Conservation (phyloP, 2,113 vertebrate species). For the Acinonyx jubatus region DNA sequence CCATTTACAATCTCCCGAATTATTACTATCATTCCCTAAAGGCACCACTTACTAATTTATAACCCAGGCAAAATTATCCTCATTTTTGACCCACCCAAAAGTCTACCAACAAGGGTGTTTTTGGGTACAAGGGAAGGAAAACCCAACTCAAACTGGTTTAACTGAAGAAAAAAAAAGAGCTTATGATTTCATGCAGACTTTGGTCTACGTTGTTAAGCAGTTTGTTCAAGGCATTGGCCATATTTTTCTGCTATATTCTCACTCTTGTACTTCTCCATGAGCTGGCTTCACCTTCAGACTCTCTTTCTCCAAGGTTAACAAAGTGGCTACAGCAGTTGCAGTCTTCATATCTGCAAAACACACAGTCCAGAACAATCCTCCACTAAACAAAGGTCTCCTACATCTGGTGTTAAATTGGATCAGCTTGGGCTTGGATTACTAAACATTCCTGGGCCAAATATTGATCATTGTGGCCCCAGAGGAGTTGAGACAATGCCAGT, state of each 20-base stretch:
- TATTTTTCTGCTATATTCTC: background rate
- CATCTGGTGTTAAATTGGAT: background rate
- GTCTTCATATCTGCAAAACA: background rate
- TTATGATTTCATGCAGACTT: background rate
- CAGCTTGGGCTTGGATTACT: background rate
- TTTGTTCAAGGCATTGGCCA: too few relatives aligned
- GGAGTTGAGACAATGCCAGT: background rate
- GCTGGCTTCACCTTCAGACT: background rate
- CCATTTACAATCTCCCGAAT: background rate
- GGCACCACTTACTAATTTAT: background rate
- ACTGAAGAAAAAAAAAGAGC: background rate
- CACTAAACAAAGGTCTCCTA: background rate
- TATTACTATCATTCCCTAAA: background rate
- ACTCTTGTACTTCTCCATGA: background rate
- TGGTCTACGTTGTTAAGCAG: background rate
- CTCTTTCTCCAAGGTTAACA: background rate
- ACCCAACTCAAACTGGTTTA: background rate
- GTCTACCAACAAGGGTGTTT: background rate
- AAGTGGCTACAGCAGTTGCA: background rate
- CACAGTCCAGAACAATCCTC: background rate
- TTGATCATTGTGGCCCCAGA: background rate
- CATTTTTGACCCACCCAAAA: background rate
- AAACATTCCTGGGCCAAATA: background rate
- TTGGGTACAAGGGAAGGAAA: background rate
- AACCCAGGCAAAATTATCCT: background rate